Base-by-base conservation (phyloP, 2,113 vertebrate species). In the Plotosus lineatus region DNA sequence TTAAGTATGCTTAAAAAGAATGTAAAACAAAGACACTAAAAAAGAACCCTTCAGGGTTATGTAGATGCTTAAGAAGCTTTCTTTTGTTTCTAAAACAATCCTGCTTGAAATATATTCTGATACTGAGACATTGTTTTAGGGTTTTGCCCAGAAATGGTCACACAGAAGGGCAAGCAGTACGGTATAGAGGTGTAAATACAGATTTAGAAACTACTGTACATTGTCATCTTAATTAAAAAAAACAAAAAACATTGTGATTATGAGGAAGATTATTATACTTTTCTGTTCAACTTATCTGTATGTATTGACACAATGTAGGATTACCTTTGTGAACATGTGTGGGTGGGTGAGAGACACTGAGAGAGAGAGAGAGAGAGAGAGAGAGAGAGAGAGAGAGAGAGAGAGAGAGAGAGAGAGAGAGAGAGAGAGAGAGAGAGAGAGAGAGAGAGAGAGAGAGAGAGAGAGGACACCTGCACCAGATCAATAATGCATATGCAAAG, bases 401-500 rank as follows among this genome's bases (percentile, higher is more conserved):
- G 71, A 68, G 72, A 78, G 60, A 0, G 44, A 9, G 21, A n/a
- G 69, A 33, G 50, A n/a, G 40, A 75, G 15, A 61, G 33, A 80
- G 53, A 46, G 40, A 68, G 44, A 53, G 61, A 46, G 73, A 53
- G 63, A 72, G 42, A 61, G 63, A 53, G 50, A 66, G 50, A 40
- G 36, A 55, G 61, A 79, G 51, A 51, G 76, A 72, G 46, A 28
- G 19, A 50, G 23, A 68, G 33, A 38, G 50, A 66, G 50, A 68
- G 71, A 68, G 72, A 78, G 60, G 81, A 68, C 81, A 77, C 44
- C 65, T 72, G 48, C 51, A 44, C 26, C 48, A 53, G 79, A 85
- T 85, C 84, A 85, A 85, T 85, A 85, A 83, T 83, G 74, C 84
- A 85, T 85, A 83, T 81, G 78, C 78, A 83, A 56, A 78, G 78